A percentile compares a stretch with the other conserved stretches of the same genome.
phyloP scores from a whole-genome alignment of 1,140 invertebrate species.

The Panagrolaimus sp. region DNA sequence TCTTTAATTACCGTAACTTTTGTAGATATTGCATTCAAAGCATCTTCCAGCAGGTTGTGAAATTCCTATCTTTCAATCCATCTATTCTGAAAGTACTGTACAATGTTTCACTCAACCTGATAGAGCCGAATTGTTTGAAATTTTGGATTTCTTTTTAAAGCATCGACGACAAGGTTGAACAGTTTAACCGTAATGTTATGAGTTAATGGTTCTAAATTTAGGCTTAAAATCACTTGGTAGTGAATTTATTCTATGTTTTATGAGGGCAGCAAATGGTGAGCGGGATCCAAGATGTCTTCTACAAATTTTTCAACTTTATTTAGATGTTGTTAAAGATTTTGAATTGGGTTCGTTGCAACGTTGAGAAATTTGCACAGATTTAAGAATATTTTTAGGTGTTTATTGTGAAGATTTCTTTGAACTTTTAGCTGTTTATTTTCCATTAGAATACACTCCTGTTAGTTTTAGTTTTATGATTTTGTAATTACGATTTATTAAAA shows the following conservation, averaged over 20 bases:
- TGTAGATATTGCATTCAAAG: conserved; percentile 17
- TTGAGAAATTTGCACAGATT: background rate
- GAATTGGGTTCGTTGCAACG: no score
- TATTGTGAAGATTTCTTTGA: conserved; percentile 47
- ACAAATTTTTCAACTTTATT: conserved; percentile 33
- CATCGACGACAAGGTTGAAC: background rate
- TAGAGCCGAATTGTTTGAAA: conserved; percentile 18
- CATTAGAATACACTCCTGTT: conserved; percentile 47
- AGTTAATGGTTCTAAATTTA: no score
- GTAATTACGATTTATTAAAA: no score
- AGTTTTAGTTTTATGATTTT: background rate
- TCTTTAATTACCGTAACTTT: background rate
- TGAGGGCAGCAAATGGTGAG: conserved; percentile 37
- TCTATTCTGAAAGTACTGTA: conserved; percentile 19
- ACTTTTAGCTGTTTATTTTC: conserved; percentile 45
- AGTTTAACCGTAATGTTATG: background rate
- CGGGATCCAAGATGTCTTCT: conserved; percentile 45
- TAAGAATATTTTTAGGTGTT: background rate
- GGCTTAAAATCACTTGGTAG: background rate
- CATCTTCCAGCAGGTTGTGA: background rate
- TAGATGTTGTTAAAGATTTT: conserved; percentile 18
- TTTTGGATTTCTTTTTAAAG: conserved; percentile 20
- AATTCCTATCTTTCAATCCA: conserved; percentile 18
- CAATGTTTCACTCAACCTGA: conserved; percentile 23
- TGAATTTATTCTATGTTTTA: conserved; percentile 24